phyloP scores from a whole-genome alignment of 2,888 invertebrate genomes.

The Charanyca ferruginea region DNA sequence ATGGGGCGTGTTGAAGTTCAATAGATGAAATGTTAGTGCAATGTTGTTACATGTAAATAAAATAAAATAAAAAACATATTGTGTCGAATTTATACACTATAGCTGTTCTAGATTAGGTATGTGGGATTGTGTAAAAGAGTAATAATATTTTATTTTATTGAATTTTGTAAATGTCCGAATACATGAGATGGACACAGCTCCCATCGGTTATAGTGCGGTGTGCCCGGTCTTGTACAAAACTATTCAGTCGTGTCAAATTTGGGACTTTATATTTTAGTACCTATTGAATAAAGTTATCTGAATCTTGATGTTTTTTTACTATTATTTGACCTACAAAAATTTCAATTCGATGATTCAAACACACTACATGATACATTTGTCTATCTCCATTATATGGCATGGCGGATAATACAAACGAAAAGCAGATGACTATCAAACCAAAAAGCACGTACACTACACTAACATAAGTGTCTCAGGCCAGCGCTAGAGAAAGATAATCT shows the following conservation, averaged over 20 bases:
- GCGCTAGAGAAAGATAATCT: conserved; percentile 70
- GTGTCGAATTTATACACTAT: conserved; percentile 74
- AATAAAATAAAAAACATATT: conserved; percentile 64
- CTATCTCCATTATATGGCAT: background rate
- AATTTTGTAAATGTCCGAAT: conserved; percentile 68
- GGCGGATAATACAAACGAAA: conserved; percentile 25
- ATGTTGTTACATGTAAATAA: conserved; percentile 75
- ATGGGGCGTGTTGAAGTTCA: conserved; percentile 46
- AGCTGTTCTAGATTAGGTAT: conserved; percentile 63
- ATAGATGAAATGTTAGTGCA: conserved; percentile 61
- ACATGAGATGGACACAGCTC: conserved; percentile 45
- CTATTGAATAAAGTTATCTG: conserved; percentile 81
- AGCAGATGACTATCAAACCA: conserved; percentile 45
- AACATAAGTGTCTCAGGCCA: conserved; percentile 39
- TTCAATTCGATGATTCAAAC: too few species aligned
- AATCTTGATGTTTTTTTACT: conserved; percentile 58
- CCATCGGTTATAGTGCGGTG: conserved; percentile 45
- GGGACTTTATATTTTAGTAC: conserved; percentile 80
- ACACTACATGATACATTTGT: background rate
- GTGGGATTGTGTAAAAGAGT: conserved; percentile 69
- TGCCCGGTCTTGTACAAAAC: conserved; percentile 64
- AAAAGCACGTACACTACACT: conserved; percentile 37
- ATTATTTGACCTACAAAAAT: background rate
- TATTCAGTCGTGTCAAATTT: conserved; percentile 79
- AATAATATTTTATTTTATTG: conserved; percentile 69